phyloP scores from a whole-genome alignment of 2,888 invertebrate genomes.

The Gerris lacustris region DNA sequence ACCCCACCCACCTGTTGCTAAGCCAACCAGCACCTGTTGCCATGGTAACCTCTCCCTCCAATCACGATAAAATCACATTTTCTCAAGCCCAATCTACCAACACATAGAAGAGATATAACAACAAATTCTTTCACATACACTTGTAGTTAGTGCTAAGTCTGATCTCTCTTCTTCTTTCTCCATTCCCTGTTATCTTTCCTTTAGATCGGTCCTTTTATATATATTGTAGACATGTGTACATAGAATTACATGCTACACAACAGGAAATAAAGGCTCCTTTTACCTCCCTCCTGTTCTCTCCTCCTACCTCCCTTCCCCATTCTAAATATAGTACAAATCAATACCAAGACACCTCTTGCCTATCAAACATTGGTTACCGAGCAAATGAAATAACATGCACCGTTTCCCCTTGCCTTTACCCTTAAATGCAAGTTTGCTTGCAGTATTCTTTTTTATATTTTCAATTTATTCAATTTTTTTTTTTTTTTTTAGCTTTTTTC shows the following conservation, averaged over 20 bases:
- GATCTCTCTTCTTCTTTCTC: background rate
- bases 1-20: background rate
- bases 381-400: no score
- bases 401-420: no score
- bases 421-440: no score
- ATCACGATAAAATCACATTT: slow-evolving; percentile 3
- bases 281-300: background rate
- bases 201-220: background rate
- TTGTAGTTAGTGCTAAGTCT: background rate
- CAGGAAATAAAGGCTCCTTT: background rate
- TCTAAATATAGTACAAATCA: background rate
- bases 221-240: no score
- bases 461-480: no score
- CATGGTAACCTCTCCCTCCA: background rate
- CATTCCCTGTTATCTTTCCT: background rate
- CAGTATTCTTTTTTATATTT: no score
- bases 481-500: no score
- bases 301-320: background rate
- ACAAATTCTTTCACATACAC: background rate
- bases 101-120: background rate
- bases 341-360: background rate
- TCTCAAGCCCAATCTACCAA: background rate
- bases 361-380: background rate
- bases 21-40: background rate
- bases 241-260: background rate